These are phyloP conservation scores for Macrotis lagotis DNA, from an alignment of 2,113 vertebrate species.

Conservation along the genomic window DNA sequence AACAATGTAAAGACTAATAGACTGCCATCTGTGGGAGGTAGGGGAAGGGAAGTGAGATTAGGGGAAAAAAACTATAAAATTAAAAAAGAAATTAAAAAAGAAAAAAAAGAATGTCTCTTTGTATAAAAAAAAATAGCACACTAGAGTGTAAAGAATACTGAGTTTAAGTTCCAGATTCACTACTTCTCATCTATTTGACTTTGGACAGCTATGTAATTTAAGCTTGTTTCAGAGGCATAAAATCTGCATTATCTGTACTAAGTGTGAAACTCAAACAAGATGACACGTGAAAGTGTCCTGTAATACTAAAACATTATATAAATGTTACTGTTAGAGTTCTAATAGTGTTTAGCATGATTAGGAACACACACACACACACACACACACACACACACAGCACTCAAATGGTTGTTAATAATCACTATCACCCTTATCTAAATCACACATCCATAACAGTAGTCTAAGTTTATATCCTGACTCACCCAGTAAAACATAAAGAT, in stretches of 20 bases:
- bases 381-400: background rate
- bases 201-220: background rate
- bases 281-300: background rate
- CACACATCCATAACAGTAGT: slow-evolving; percentile 12
- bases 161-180: background rate
- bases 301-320: background rate
- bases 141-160: background rate
- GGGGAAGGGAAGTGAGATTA: no score
- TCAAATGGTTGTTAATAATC: background rate
- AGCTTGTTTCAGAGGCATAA: background rate
- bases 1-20: no score
- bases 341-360: background rate
- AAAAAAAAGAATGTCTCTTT: no score
- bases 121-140: background rate
- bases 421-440: background rate
- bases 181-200: background rate
- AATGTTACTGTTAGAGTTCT: background rate
- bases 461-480: slow-evolving; percentile 20
- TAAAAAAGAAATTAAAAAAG: no score
- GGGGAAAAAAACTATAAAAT: no score
- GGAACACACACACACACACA: background rate
- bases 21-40: no score
- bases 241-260: background rate
- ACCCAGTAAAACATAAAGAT: slow-evolving; percentile 28
- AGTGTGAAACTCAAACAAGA: background rate